phyloP scores from a whole-genome alignment of 2,113 vertebrate genomes.

The Calyptommatus sinebrachiatus region DNA sequence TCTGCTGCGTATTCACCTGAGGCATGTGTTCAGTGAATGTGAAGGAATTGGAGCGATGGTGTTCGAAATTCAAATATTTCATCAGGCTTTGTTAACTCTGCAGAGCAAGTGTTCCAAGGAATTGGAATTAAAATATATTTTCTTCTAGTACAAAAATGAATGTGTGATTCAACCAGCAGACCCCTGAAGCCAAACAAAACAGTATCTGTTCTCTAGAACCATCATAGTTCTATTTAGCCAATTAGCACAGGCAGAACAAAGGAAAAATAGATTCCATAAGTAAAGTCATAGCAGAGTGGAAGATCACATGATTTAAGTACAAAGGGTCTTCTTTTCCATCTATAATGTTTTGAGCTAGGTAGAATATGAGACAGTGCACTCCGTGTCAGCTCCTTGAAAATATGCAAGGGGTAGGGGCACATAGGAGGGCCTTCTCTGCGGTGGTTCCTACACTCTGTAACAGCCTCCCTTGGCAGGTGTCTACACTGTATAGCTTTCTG shows the following conservation, averaged over 20 bases:
- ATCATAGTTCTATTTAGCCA: background rate
- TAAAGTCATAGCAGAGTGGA: background rate
- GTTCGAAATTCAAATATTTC: slow-evolving; percentile 36
- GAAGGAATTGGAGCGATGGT: slow-evolving; percentile 1
- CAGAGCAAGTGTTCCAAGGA: slow-evolving; percentile 11
- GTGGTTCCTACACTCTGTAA: too few relatives aligned
- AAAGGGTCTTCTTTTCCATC: too few relatives aligned
- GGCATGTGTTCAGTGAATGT: slow-evolving; percentile 30
- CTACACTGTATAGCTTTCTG: too few relatives aligned
- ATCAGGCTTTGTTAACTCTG: slow-evolving; percentile 19
- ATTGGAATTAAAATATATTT: background rate
- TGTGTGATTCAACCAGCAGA: background rate
- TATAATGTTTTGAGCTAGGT: too few relatives aligned
- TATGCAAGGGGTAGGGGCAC: too few relatives aligned
- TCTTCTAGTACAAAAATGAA: background rate
- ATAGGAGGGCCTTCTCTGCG: too few relatives aligned
- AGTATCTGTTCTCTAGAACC: background rate
- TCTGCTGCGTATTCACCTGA: slow-evolving; percentile 27
- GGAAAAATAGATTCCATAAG: background rate
- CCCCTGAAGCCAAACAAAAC: too few relatives aligned
- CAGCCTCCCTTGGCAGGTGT: too few relatives aligned
- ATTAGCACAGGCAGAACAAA: background rate
- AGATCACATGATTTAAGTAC: background rate
- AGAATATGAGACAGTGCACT: too few relatives aligned
- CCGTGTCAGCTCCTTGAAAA: too few relatives aligned